A percentile compares a stretch with the other conserved stretches of the same genome.
Conservation (phyloP, 92 coral and sea anemone species). For the Chrysogorgia sp. region DNA sequence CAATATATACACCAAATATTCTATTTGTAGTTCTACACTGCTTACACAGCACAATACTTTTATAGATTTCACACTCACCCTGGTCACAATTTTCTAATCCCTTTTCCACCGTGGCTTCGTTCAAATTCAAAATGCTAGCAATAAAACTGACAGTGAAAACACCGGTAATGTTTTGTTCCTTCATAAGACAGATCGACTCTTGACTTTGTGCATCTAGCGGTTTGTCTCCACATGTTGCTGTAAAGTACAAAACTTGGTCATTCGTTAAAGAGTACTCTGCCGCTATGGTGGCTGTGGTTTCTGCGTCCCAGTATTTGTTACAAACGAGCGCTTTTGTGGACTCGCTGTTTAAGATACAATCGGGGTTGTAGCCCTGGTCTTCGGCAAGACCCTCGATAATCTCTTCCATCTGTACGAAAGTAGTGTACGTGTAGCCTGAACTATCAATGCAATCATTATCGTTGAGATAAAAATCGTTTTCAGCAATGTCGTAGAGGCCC, state of each 20-base stretch:
- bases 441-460: slow-evolving; percentile 11
- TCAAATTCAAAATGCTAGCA: too few species aligned
- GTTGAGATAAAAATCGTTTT: background rate
- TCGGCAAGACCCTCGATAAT: slow-evolving; percentile 3
- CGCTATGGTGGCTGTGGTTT: background rate
- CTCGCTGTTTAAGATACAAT: slow-evolving; percentile 25
- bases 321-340: background rate
- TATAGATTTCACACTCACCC: too few species aligned
- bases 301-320: background rate
- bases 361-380: slow-evolving; percentile 1
- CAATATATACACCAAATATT: too few species aligned
- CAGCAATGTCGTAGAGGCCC: background rate
- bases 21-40: too few species aligned
- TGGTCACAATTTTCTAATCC: too few species aligned
- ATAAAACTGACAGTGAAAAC: too few species aligned
- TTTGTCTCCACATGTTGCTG: slow-evolving; percentile 1
- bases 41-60: too few species aligned
- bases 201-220: slow-evolving; percentile 13
- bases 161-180: too few species aligned
- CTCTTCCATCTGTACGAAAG: slow-evolving; percentile 3
- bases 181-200: too few species aligned
- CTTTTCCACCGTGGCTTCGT: too few species aligned
- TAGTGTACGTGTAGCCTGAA: slow-evolving; percentile 5
- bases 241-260: background rate
- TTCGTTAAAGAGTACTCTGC: background rate